Evolutionary conservation across 1,140 invertebrate genomes (phyloP).

Genomic region (Drosophila lacertosa): DNA sequence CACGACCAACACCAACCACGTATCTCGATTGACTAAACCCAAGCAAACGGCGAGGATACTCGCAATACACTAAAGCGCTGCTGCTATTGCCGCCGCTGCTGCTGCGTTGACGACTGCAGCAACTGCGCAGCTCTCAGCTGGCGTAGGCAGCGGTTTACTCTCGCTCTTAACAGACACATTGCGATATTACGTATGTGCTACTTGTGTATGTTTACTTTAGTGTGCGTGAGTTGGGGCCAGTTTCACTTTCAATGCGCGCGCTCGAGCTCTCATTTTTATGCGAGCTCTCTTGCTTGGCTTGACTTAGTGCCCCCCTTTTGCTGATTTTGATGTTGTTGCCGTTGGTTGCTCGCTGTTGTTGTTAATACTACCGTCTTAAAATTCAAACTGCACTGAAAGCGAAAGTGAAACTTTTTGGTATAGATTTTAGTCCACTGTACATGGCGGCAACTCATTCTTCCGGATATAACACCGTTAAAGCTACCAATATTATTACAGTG

Average conservation of each 20-base stretch:
- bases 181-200: conserved; percentile 70
- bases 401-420: conserved; percentile 80
- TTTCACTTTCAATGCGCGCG: conserved; percentile 73
- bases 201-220: conserved; percentile 13
- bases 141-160: conserved; percentile 54
- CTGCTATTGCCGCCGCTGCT: conserved; percentile 28
- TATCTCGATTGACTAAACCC: conserved; percentile 84
- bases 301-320: conserved; percentile 74
- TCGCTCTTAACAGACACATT: conserved; percentile 63
- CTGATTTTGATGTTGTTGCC: conserved; percentile 33
- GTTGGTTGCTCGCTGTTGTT: conserved; percentile 9
- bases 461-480: conserved; percentile 33
- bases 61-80: conserved; percentile 71
- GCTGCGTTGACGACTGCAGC: conserved; percentile 8
- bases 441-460: conserved; percentile 41
- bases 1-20: conserved; percentile 84
- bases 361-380: conserved; percentile 53
- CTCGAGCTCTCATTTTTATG: conserved; percentile 43
- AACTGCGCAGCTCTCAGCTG: conserved; percentile 22
- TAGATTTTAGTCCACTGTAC: conserved; percentile 67
- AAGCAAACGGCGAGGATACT: conserved; percentile 83
- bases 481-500: conserved; percentile 45
- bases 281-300: conserved; percentile 52
- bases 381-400: conserved; percentile 71
- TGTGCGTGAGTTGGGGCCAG: conserved; percentile 43